Evolutionary conservation across 92 coral and sea anemone genomes (phyloP), one percentile per base, ranked within the genome.

Genomic region (Epizoanthus scotinus): DNA sequence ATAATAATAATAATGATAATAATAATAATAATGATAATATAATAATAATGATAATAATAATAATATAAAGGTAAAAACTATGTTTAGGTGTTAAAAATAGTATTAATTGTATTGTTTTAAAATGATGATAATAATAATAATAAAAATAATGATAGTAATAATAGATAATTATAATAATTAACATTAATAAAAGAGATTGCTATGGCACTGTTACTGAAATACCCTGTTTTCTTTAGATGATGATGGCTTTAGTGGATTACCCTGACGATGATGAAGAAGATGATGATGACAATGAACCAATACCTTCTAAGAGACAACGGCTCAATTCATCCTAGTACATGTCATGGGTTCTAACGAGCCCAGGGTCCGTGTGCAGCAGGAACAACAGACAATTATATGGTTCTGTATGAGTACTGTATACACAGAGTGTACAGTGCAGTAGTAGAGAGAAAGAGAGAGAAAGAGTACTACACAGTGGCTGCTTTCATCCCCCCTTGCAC

Each of bases 261-360:
- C 98, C 98, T 3, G 98, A 93, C 65, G 98, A 94, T 25, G 98
- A 95, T 54, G 98, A 95, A 1, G 97, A 93, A 2, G 97, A 93
- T 6, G 98, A 95, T 3, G 98, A 94, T 6, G 95, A 93, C n/a
- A n/a, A n/a, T 27, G 95, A 86, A 5, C 75, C 86, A 40, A 88
- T 88, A n/a, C 98, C 98, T 12, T 97, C 97, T 20, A 95, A 95
- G 85, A 87, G 98, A 85, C 91, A 88, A 40, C 98, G 98, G 12
- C 95, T 95, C 24, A 93, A 91, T 64, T 86, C 98, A 24, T 85
- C 92, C 80, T 94, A 92, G 85, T 91, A 87, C 49, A 38, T 14
- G 14, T 38, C 42, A 70, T 8, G 38, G 44, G 18, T 10, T 63
- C 73, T 10, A n/a, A 24, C 22, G 8, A 82, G 24, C 27, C 63